A percentile compares a stretch with the other conserved stretches of the same genome.
Evolutionary conservation across 2,113 vertebrate species (phyloP).

Genomic region (Pleuronectes platessa): DNA sequence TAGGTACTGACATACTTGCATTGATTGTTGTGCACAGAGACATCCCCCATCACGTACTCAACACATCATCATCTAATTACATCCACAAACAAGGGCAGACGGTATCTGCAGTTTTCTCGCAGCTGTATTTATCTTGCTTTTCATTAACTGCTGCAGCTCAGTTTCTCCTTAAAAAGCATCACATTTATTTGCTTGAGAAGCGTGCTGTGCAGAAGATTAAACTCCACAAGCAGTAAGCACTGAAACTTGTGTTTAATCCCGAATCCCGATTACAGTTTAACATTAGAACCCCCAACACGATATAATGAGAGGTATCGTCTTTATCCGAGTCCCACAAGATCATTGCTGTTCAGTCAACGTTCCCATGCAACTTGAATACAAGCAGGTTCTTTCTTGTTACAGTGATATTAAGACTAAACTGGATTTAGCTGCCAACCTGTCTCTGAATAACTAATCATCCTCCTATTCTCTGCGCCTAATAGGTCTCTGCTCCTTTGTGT

Average conservation of each 20-base stretch:
- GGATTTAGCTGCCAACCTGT: slow-evolving; percentile 43
- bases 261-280: slow-evolving; percentile 3
- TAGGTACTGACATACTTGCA: too few relatives aligned
- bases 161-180: neutral
- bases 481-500: slow-evolving; percentile 58
- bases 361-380: slow-evolving; percentile 24
- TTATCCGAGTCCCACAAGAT: neutral
- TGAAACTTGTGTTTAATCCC: neutral
- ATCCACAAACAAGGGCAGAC: neutral
- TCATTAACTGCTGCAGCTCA: neutral
- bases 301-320: neutral
- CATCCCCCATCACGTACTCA: neutral
- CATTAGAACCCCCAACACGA: neutral
- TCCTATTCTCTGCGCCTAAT: slow-evolving; percentile 56
- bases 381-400: neutral
- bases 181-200: neutral
- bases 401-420: slow-evolving; percentile 22
- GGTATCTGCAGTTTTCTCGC: neutral
- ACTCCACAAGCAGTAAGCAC: neutral
- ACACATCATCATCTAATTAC: neutral
- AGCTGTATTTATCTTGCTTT: neutral
- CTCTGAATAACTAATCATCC: slow-evolving; percentile 54
- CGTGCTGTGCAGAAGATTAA: neutral
- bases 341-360: neutral
- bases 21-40: too few relatives aligned